phyloP scores from a whole-genome alignment of 1,140 invertebrate genomes.

The Hyles euphorbiae region DNA sequence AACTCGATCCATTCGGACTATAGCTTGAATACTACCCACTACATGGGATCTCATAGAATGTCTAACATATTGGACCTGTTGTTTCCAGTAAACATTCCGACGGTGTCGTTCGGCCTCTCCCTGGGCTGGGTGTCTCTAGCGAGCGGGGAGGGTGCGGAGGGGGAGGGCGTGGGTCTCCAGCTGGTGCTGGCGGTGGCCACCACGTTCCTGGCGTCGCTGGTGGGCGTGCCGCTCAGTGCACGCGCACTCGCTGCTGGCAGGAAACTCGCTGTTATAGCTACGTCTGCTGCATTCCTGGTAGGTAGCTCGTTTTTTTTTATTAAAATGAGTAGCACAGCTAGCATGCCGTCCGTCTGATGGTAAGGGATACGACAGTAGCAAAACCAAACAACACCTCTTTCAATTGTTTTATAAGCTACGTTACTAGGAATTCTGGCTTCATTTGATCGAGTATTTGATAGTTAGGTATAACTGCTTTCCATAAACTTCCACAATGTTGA shows the following conservation, averaged over 20 bases:
- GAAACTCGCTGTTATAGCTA: conserved; percentile 38
- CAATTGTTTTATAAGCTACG: too few relatives aligned
- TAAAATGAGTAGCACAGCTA: too few relatives aligned
- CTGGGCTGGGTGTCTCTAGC: conserved; percentile 51
- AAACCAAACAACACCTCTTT: too few relatives aligned
- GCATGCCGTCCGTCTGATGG: too few relatives aligned
- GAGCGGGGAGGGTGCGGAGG: conserved; percentile 30
- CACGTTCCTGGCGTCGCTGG: conserved; percentile 39
- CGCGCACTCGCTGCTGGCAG: conserved; percentile 35
- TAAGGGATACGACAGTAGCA: too few relatives aligned
- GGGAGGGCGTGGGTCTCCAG: conserved; percentile 9
- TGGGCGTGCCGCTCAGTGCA: conserved; percentile 46
- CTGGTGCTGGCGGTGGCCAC: conserved; percentile 36
- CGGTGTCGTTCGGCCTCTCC: conserved; percentile 47
- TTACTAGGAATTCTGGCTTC: too few relatives aligned
- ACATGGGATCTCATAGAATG: too few relatives aligned
- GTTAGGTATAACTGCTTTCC: too few relatives aligned
- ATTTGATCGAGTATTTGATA: too few relatives aligned
- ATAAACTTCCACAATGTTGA: too few relatives aligned
- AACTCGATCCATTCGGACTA: too few relatives aligned
- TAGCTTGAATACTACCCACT: too few relatives aligned
- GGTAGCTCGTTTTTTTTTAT: conserved; percentile 5
- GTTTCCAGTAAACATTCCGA: conserved; percentile 42
- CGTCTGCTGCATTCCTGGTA: conserved; percentile 41
- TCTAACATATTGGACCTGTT: not conserved